These are phyloP conservation scores for Sarcophaga caerulescens DNA, from an alignment of 2,888 invertebrate species.

Conservation along the genomic window DNA sequence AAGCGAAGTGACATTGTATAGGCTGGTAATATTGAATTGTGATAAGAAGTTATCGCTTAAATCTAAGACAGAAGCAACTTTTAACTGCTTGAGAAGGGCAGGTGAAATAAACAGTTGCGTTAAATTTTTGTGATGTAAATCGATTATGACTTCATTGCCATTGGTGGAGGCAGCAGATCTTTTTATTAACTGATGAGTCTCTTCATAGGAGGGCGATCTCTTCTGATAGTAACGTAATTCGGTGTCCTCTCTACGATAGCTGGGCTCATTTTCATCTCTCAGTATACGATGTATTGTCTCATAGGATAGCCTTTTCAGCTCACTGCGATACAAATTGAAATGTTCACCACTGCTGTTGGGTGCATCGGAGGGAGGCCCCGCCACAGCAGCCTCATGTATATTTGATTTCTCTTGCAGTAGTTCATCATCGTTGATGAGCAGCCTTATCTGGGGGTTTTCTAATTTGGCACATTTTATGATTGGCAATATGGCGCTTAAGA, in stretches of 20 bases:
- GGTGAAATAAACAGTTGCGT: constrained; percentile 20
- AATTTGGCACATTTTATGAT: constrained; percentile 71
- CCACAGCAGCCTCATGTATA: constrained; percentile 50
- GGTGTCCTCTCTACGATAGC: constrained; percentile 73
- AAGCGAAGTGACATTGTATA: constrained; percentile 56
- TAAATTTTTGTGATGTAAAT: constrained; percentile 46
- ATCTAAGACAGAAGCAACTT: constrained; percentile 66
- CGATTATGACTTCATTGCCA: not conserved
- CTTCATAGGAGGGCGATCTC: constrained; percentile 70
- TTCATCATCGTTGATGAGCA: constrained; percentile 72
- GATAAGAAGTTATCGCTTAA: constrained; percentile 73
- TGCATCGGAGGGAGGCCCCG: not conserved
- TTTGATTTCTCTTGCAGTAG: constrained; percentile 66
- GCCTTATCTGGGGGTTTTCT: constrained; percentile 71
- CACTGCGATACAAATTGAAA: constrained; percentile 72
- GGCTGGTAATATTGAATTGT: constrained; percentile 68
- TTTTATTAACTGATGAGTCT: constrained; percentile 66
- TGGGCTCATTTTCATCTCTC: constrained; percentile 78
- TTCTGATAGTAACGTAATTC: constrained; percentile 75
- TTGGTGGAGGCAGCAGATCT: constrained; percentile 42
- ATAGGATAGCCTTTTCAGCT: constrained; percentile 75
- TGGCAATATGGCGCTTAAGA: constrained; percentile 60
- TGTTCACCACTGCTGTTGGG: constrained; percentile 70
- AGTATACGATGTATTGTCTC: constrained; percentile 79
- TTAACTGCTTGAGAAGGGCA: constrained; percentile 14